A percentile compares a stretch with the other conserved stretches of the same genome.
phyloP scores from a whole-genome alignment of 1,140 invertebrate species.

The Scaptomyza graminum region DNA sequence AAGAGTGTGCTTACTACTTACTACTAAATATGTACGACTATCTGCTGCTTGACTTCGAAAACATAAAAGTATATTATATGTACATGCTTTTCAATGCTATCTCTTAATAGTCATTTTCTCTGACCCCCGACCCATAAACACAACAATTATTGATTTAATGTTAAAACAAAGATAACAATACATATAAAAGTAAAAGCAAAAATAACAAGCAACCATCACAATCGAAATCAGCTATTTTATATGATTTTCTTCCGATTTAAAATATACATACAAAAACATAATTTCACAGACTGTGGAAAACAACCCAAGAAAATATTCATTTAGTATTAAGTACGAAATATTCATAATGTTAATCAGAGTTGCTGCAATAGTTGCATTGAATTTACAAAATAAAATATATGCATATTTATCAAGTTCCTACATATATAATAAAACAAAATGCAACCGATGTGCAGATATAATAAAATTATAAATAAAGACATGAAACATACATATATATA shows the following conservation, averaged over 20 bases:
- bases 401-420: constrained; percentile 74
- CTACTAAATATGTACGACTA: too few species aligned
- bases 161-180: too few species aligned
- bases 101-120: not conserved
- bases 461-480: constrained; percentile 74
- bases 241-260: not conserved
- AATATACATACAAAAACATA: constrained; percentile 37
- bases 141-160: too few species aligned
- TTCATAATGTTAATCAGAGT: constrained; percentile 54
- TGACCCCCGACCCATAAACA: not conserved
- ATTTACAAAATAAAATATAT: constrained; percentile 53
- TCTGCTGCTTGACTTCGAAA: not conserved
- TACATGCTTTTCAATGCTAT: not conserved
- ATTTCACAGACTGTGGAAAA: not conserved
- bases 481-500: constrained; percentile 26
- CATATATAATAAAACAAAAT: constrained; percentile 64
- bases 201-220: not conserved
- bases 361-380: constrained; percentile 59
- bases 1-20: constrained; percentile 5
- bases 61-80: not conserved
- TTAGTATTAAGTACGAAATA: constrained; percentile 25
- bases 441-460: constrained; percentile 77
- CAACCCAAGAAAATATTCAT: not conserved
- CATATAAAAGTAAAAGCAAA: too few species aligned
- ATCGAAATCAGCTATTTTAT: not conserved